Evolutionary conservation across 2,113 vertebrate species (phyloP).

Genomic region (Pelusios castaneus): DNA sequence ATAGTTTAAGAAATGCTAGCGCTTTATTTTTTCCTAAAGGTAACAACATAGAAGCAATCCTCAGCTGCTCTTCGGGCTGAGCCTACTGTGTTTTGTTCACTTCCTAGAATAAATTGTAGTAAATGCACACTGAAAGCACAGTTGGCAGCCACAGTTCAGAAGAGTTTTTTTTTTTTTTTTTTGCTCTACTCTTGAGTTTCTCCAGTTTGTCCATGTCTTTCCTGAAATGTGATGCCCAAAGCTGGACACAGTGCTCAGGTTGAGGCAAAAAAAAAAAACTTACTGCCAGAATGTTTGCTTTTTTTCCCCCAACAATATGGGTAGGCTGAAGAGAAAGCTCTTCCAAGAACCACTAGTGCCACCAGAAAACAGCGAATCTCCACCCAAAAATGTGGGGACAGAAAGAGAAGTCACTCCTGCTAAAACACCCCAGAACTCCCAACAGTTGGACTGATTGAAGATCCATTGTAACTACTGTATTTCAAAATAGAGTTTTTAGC

Average conservation of each 20-base stretch:
- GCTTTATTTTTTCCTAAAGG: neutral
- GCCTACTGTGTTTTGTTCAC: neutral
- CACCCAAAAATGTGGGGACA: no score
- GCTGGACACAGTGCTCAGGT: no score
- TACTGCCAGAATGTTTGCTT: no score
- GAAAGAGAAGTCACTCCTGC: no score
- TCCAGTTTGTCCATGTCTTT: no score
- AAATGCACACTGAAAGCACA: neutral
- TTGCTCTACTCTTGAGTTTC: no score
- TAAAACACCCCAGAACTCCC: neutral
- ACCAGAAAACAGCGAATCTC: no score
- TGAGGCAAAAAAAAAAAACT: no score
- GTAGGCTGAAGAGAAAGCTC: no score
- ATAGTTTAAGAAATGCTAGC: conserved; percentile 11
- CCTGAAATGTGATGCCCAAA: no score
- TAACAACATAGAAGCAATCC: conserved; percentile 19
- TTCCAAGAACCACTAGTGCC: no score
- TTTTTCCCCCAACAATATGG: no score
- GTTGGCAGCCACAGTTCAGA: neutral
- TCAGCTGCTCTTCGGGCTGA: neutral
- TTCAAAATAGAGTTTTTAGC: conserved; percentile 35
- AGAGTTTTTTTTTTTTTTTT: neutral
- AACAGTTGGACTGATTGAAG: neutral
- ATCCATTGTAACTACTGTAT: conserved; percentile 25
- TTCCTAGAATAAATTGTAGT: neutral